Evolutionary conservation across 2,888 invertebrate species (phyloP).

Genomic region (Patella pellucida): DNA sequence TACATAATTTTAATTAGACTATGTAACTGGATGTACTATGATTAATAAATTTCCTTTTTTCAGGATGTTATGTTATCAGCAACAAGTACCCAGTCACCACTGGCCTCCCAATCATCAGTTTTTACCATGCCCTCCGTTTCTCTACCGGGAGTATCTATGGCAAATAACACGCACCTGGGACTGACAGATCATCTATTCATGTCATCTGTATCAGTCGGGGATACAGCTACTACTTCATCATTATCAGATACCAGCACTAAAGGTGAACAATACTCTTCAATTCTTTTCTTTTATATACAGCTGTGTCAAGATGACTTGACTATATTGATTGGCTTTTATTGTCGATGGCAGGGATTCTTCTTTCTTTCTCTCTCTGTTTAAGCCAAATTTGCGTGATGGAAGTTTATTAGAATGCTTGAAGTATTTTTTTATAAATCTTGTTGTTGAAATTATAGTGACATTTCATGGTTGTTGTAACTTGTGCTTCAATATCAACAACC

Average conservation of each 20-base stretch:
- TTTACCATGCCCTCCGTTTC: slow-evolving; percentile 64
- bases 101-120: slow-evolving; percentile 64
- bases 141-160: slow-evolving; percentile 61
- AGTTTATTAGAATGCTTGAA: no score
- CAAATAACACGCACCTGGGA: slow-evolving; percentile 51
- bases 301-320: no score
- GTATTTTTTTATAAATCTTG: no score
- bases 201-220: slow-evolving; percentile 58
- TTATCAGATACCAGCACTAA: slow-evolving; percentile 47
- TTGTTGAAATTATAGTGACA: no score
- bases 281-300: no score
- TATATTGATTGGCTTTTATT: no score
- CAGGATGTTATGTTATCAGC: slow-evolving; percentile 71
- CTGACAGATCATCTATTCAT: slow-evolving; percentile 65
- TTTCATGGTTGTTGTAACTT: no score
- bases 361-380: no score
- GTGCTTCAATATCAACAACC: no score
- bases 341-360: no score
- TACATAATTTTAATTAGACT: not conserved
- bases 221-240: slow-evolving; percentile 47
- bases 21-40: not conserved
- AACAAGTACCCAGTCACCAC: slow-evolving; percentile 68
- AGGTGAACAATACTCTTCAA: slow-evolving; percentile 33
- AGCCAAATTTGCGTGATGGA: no score
- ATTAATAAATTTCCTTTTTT: slow-evolving; percentile 25